Base-by-base conservation (phyloP, 2,888 invertebrate species). In the Thyatira batis region DNA sequence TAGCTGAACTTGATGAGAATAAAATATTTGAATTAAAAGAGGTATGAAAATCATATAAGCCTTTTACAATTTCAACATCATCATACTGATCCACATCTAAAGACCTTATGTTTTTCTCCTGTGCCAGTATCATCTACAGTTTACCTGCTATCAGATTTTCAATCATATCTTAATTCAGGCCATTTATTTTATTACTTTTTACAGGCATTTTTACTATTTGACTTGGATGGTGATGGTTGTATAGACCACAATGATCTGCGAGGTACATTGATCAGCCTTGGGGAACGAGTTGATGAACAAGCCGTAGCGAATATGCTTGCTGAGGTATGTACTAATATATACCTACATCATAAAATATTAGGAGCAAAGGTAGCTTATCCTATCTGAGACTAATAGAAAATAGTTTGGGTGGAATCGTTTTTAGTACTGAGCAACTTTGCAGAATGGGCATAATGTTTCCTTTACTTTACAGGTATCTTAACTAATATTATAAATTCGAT, bases 21-120 rank as follows among this genome's bases (percentile, higher is more conserved):
- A 94, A 94, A 79, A 80, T 94, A 61, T 93, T 92, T 54, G 94
- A 94, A 73, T 78, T 94, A n/a, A 94, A 94, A 82, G 94, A 94
- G 93, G 94, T 94, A 83, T 43, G 61, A 52, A 58, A 44, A 52
- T 20, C 27, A 8, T 25, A 51, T 49, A 25, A n/a, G 23, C 30
- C 30, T 23, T n/a, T 46, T 33, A 44, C 45, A 27, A 20, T 21
- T 13, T 23, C 6, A 44, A 9, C 8, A 45, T 2, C 45, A 45
- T 33, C 21, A 27, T 51, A 45, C n/a, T n/a, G n/a, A n/a, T n/a
- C n/a, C n/a, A n/a, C n/a, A n/a, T n/a, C 13, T 27, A n/a, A 45
- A 6, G 11, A 21, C 3, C 11, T 28, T 27, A 20, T 28, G 27
- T 51, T 45, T 25, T 50, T 20, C 43, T 50, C 8, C 27, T 27